Base-by-base conservation (phyloP, 2,797 vertebrate genomes). In the Sebastes cheni region DNA sequence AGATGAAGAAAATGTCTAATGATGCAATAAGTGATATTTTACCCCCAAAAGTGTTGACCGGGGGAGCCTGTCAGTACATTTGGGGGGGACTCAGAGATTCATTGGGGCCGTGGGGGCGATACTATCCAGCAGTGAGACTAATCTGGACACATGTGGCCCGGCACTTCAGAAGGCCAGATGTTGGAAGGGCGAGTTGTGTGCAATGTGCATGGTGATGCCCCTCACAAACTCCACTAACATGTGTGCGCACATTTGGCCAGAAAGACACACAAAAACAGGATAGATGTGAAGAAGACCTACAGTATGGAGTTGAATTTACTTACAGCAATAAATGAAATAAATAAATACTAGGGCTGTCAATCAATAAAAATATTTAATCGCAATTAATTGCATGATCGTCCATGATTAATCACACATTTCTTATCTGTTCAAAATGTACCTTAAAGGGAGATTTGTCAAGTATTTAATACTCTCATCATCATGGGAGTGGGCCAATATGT, bases 101-200 rank as follows among this genome's bases (percentile, higher is more conserved):
- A 84, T 72, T 61, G 88, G 58, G 84, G 77, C 67, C 36, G 72
- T 36, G 32, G 32, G 77, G 60, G 20, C 27, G 61, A 70, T 77
- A 62, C 69, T 89, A 82, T 87, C 91, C 85, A 85, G 75, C 81
- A 77, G 91, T 91, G 91, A 91, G 90, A 94, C 92, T 89, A 93
- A 94, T 93, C 75, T 84, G 68, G 79, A 74, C 78, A 92, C 72
- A 92, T 93, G 86, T 92, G 92, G 22, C 75, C 61, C 77, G 69
- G 89, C 87, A 65, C 83, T 85, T 90, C 81, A 94, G 94, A 94
- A 84, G 90, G 86, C 92, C 92, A 95, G 92, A 94, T 90, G 88
- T 87, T 90, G 22, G 83, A 87, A 79, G 23, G 89, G 89, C 20
- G 16, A 83, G 74, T 82, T 79, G 56, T 77, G 34, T 75, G 56